A percentile compares a stretch with the other conserved stretches of the same genome.
These are phyloP conservation scores for Holothuria scabra DNA, from an alignment of 53 echinoderm and acorn worm species.

Conservation along the genomic window DNA sequence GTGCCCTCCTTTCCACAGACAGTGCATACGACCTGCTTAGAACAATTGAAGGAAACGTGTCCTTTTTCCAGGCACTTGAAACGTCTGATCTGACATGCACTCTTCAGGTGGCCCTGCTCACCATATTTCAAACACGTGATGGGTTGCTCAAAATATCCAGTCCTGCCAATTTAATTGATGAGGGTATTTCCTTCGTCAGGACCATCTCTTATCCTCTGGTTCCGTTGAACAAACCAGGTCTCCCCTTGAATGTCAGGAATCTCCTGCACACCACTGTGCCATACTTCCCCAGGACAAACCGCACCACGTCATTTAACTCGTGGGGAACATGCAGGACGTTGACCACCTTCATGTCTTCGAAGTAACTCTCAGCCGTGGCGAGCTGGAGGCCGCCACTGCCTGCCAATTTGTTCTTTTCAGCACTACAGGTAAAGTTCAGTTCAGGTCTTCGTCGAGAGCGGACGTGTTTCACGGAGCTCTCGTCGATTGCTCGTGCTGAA, in stretches of 20 bases:
- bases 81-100: too few species aligned
- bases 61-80: too few species aligned
- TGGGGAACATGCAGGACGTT: not conserved
- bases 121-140: too few species aligned
- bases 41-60: constrained; percentile 1
- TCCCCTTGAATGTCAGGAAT: not conserved
- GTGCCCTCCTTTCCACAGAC: constrained; percentile 26
- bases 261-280: not conserved
- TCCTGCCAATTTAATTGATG: too few species aligned
- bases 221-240: not conserved
- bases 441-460: too few species aligned
- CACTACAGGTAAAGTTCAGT: too few species aligned
- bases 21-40: constrained; percentile 5
- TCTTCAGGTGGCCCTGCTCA: too few species aligned
- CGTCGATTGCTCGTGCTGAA: too few species aligned
- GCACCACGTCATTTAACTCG: not conserved
- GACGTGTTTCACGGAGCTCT: too few species aligned
- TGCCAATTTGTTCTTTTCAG: too few species aligned
- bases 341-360: not conserved
- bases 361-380: not conserved
- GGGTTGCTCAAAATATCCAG: not conserved
- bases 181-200: too few species aligned
- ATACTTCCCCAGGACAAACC: not conserved
- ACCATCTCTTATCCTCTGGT: not conserved
- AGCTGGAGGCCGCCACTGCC: not conserved